These are phyloP conservation scores for Antechinus stuartii DNA, from an alignment of 2,113 vertebrate species.

Conservation along the genomic window DNA sequence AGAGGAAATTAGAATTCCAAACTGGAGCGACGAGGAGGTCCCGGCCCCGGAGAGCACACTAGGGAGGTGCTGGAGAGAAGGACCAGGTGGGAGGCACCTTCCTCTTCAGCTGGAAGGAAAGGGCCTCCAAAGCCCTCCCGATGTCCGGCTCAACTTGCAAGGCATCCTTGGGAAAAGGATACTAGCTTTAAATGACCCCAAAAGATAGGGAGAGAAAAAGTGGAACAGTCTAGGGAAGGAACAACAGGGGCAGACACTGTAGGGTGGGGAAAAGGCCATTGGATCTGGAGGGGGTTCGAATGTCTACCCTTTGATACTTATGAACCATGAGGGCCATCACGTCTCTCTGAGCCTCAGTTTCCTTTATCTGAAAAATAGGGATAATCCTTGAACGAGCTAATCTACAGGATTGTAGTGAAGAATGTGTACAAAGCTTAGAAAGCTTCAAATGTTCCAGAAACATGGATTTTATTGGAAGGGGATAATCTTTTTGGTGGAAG, in stretches of 20 bases:
- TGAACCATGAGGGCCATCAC: not conserved
- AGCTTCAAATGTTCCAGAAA: not conserved
- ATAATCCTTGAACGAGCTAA: not conserved
- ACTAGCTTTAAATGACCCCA: not conserved
- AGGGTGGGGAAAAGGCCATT: not conserved
- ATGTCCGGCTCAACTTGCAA: not conserved
- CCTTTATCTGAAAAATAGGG: not conserved
- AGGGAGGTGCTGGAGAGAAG: slow-evolving; percentile 4
- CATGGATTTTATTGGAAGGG: not conserved
- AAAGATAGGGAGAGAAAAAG: not conserved
- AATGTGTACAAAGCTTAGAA: not conserved
- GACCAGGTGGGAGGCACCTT: not conserved
- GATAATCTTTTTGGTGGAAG: not conserved
- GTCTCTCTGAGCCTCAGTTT: not conserved
- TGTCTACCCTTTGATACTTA: not conserved
- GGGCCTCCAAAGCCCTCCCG: not conserved
- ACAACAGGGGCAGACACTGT: not conserved
- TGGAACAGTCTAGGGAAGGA: not conserved
- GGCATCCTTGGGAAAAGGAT: not conserved
- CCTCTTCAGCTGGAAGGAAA: not conserved
- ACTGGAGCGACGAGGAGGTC: not conserved
- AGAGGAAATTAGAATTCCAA: slow-evolving; percentile 52
- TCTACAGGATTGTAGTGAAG: not conserved
- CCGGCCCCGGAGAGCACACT: not conserved
- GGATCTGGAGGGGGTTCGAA: not conserved